Base-by-base conservation (phyloP, 2,797 vertebrate species). In the Perdix hodgsoniae region DNA sequence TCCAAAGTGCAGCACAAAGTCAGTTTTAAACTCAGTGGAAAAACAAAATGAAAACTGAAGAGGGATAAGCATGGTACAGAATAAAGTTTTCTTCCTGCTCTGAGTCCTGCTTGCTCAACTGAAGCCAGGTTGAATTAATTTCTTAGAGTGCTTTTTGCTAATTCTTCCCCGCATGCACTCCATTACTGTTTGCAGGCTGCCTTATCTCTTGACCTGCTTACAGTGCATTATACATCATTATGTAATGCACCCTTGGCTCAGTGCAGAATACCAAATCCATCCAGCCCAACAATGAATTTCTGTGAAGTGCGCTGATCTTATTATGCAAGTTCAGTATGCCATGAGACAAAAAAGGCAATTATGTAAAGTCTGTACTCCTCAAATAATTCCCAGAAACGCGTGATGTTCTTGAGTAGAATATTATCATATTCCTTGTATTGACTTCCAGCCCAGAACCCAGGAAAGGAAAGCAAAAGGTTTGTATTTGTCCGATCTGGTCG, bases 341-440 rank as follows among this genome's bases (percentile, higher is more conserved):
- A 78, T 35, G 81, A 96, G 90, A 94, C 94, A 92, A 95, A 96
- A 87, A 95, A 91, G 89, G 45, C 92, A 93, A 94, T 96, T 96
- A 96, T 93, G 82, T 94, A 90, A 95, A 94, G 91, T 54, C 72
- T 63, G 35, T 33, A 11, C 59, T 90, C 35, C 73, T 96, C 86
- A 85, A 91, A 89, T 94, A 83, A 90, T 94, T 92, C 86, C 87
- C 92, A n/a, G 79, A 88, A 94, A 93, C 44, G 78, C 37, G 5
- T 75, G 21, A 81, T 75, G 61, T 81, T 81, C 91, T 95, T 56
- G 49, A 80, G 75, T 18, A 50, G 90, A 79, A 54, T 82, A 82
- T 90, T 82, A 86, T 50, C 33, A 27, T 94, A 72, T 83, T 89
- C 84, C 91, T 85, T 69, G n/a, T 49, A 29, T 83, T 82, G 2